Base-by-base conservation (phyloP, 2,113 vertebrate genomes). In the Otus sunia region DNA sequence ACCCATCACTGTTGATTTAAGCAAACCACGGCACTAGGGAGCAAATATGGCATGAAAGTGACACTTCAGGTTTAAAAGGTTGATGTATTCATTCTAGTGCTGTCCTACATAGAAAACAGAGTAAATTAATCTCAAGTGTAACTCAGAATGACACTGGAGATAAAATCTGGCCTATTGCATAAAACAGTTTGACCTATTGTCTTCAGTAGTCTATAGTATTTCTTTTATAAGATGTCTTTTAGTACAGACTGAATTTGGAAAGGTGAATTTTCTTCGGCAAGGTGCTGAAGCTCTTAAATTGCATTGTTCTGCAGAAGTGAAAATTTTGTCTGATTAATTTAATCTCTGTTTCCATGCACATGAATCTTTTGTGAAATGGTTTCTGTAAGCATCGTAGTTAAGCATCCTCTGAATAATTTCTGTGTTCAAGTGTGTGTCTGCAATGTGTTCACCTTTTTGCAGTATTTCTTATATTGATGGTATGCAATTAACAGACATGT, bases 91-190 rank as follows among this genome's bases (percentile, higher is more conserved):
- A 71, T 72, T 93, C 56, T 49, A 78, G 34, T 68, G 49, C 17
- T 85, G 86, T 64, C 69, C 36, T 85, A 60, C 39, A 45, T 2
- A 91, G 58, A 72, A 49, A 93, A 71, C 41, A 93, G 19, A 82
- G 56, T 75, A 89, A 94, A 94, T 91, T 92, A 91, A 81, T 95
- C 69, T 76, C 58, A n/a, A 10, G 10, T 68, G 86, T 89, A 92
- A 73, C 39, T 91, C 30, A 49, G 58, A 22, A 75, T 87, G 56
- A 60, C 52, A 32, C 17, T 52, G 36, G 39, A 60, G 62, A 52
- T 36, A 96, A 92, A 94, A 91, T 81, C 79, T 68, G 43, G 15
- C 19, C 50, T 81, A 43, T 36, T 64, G 19, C 78, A 82, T 87
- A 5, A 18, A 88, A 37, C 26, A 56, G 29, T 45, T 10, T 95